Percentiles rank a stretch among this genome's conserved stretches.
Evolutionary conservation across 1,140 invertebrate genomes (phyloP).

Genomic region (Vanessa tameamea): DNA sequence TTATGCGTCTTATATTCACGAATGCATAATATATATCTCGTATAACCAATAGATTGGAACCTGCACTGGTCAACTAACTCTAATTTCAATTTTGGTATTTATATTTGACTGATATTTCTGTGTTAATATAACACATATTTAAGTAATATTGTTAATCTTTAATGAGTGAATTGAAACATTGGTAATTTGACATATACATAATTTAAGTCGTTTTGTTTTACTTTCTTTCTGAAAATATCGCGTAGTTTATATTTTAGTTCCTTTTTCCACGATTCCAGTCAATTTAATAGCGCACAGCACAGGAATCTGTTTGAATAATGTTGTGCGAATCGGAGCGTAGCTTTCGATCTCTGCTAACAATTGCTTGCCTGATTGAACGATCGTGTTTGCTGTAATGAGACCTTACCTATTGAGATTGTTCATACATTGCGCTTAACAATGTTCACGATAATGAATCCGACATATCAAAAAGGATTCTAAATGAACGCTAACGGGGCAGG

Average conservation of each 20-base stretch:
- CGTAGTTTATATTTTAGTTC: constrained; percentile 19
- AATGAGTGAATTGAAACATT: too few species aligned
- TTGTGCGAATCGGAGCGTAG: constrained; percentile 62
- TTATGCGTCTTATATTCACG: constrained; percentile 77
- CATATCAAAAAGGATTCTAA: constrained; percentile 52
- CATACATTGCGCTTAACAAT: constrained; percentile 57
- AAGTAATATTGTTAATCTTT: too few species aligned
- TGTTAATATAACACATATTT: too few species aligned
- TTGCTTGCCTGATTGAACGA: constrained; percentile 57
- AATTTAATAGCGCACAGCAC: constrained; percentile 49
- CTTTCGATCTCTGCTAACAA: constrained; percentile 65
- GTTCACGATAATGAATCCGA: constrained; percentile 61
- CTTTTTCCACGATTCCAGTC: constrained; percentile 29
- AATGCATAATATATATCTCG: constrained; percentile 75
- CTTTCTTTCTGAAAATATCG: background rate
- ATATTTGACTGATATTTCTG: background rate
- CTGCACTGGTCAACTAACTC: background rate
- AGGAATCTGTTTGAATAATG: constrained; percentile 64
- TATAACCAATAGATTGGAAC: constrained; percentile 25
- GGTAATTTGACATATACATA: too few species aligned
- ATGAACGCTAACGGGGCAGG: constrained; percentile 42
- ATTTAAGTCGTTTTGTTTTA: too few species aligned
- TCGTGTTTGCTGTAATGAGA: constrained; percentile 61
- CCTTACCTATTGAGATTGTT: constrained; percentile 49
- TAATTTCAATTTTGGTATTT: background rate